Evolutionary conservation across 37 sponge, comb jelly and placozoan species (phyloP).

Genomic region (Haliclona indistincta): DNA sequence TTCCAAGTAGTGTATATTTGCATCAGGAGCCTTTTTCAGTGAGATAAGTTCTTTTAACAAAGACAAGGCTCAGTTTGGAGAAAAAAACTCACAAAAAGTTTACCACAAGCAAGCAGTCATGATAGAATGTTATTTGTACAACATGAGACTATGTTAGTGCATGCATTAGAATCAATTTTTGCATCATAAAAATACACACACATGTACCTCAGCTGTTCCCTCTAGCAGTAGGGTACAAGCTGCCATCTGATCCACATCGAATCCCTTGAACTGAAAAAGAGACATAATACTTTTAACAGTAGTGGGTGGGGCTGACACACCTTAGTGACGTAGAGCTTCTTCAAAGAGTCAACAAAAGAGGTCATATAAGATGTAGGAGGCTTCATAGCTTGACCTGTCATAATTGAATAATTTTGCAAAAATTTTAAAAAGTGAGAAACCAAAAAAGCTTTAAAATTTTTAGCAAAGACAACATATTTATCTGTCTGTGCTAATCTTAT

Average conservation of each 20-base stretch:
- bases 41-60: too few species aligned
- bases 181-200: background rate
- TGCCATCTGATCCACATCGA: slow-evolving; percentile 69
- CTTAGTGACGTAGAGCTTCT: slow-evolving; percentile 83
- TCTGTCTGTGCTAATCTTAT: background rate
- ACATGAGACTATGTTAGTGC: too few species aligned
- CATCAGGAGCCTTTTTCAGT: too few species aligned
- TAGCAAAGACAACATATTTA: background rate
- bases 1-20: too few species aligned
- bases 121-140: too few species aligned
- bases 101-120: too few species aligned
- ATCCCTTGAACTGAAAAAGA: slow-evolving; percentile 83
- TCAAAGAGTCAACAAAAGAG: slow-evolving; percentile 57
- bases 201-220: slow-evolving; percentile 72
- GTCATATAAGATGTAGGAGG: slow-evolving; percentile 31
- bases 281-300: slow-evolving; percentile 11
- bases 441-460: background rate
- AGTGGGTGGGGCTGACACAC: slow-evolving; percentile 25
- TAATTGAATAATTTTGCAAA: background rate
- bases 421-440: background rate
- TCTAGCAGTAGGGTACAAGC: slow-evolving; percentile 90
- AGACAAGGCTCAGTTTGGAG: too few species aligned
- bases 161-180: background rate
- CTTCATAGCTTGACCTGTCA: slow-evolving; percentile 60
- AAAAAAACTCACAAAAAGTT: too few species aligned